Percentiles rank a stretch among this genome's conserved stretches.
These are phyloP conservation scores for Diachasma alloeum DNA, from an alignment of 1,140 invertebrate genomes.

Conservation along the genomic window DNA sequence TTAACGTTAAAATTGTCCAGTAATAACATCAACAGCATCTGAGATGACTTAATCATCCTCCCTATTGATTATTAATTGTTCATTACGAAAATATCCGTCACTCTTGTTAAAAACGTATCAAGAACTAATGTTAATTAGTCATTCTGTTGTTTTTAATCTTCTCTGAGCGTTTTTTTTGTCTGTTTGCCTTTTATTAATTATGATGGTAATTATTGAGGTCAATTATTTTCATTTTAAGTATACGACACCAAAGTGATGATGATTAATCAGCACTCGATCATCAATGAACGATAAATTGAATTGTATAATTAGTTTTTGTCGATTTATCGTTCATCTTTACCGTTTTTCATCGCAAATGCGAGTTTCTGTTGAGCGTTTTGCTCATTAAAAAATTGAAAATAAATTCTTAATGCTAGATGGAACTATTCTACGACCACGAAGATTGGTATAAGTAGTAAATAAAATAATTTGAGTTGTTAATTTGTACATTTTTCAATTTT, in stretches of 20 bases:
- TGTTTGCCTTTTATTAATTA: neutral
- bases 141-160: neutral
- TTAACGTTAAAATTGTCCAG: conserved; percentile 2
- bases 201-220: neutral
- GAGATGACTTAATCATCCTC: neutral
- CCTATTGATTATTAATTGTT: neutral
- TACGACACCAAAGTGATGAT: neutral
- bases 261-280: neutral
- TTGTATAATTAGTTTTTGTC: neutral
- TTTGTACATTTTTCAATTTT: conserved; percentile 49
- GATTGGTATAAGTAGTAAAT: conserved; percentile 27
- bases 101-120: conserved; percentile 1
- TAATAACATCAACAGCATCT: neutral
- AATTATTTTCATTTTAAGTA: neutral
- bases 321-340: neutral
- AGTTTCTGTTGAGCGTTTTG: neutral
- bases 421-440: conserved; percentile 1
- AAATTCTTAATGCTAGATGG: neutral
- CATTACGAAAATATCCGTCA: neutral
- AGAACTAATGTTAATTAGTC: neutral
- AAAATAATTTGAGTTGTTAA: conserved; percentile 48
- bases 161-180: neutral
- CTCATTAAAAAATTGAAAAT: neutral
- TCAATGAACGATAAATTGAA: neutral
- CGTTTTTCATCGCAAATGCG: neutral